phyloP scores from a whole-genome alignment of 2,113 vertebrate species.

The Hippocampus abdominalis region DNA sequence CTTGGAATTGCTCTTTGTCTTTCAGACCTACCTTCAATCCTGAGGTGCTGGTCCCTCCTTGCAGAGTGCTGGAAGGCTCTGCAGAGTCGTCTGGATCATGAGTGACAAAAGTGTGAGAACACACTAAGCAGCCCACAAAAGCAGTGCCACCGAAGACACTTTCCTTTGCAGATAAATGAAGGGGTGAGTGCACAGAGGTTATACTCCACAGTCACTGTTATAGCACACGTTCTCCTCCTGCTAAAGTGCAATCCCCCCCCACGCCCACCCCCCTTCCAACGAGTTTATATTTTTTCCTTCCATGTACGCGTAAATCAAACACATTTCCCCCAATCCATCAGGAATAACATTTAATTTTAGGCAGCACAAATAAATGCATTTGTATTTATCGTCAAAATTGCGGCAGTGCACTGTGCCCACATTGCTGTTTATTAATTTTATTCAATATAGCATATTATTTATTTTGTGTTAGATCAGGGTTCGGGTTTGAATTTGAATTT shows the following conservation, averaged over 20 bases:
- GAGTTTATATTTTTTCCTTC: background rate
- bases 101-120: background rate
- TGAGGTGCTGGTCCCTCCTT: background rate
- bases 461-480: background rate
- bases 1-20: background rate
- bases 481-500: too few species aligned
- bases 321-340: background rate
- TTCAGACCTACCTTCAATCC: background rate
- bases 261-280: background rate
- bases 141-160: slow-evolving; percentile 3
- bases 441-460: background rate
- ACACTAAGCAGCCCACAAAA: background rate
- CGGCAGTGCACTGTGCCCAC: background rate
- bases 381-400: background rate
- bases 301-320: background rate
- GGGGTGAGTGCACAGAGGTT: slow-evolving; percentile 9
- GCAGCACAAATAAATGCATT: background rate
- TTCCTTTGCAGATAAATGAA: slow-evolving; percentile 13
- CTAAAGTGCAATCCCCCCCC: background rate
- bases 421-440: background rate
- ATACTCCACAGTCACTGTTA: slow-evolving; percentile 1
- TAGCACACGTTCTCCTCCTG: background rate
- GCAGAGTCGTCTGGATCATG: background rate
- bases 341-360: background rate
- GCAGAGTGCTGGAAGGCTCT: background rate